These are phyloP conservation scores for Triops longicaudatus DNA, from an alignment of 1,140 invertebrate genomes.

Conservation along the genomic window DNA sequence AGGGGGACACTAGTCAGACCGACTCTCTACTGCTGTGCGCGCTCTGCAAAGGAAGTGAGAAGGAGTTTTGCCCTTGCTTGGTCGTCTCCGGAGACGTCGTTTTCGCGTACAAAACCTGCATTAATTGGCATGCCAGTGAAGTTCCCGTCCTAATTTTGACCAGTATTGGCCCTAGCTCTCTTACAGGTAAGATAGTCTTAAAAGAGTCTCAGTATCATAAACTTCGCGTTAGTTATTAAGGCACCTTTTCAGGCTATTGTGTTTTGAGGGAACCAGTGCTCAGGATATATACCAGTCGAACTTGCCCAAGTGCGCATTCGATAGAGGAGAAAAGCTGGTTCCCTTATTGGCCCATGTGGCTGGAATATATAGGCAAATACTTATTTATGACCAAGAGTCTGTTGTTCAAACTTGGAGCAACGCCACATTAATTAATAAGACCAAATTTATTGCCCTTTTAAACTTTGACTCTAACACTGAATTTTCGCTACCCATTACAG, in stretches of 20 bases:
- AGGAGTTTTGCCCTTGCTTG: constrained; percentile 8
- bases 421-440: not conserved
- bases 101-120: constrained; percentile 14
- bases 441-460: no score
- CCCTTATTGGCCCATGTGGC: not conserved
- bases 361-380: not conserved
- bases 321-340: not conserved
- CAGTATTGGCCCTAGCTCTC: not conserved
- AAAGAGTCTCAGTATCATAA: not conserved
- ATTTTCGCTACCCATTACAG: no score
- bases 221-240: not conserved
- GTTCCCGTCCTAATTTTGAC: not conserved
- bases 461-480: no score
- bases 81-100: constrained; percentile 13
- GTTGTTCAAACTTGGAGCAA: not conserved
- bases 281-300: not conserved
- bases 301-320: constrained; percentile 1
- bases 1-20: not conserved
- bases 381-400: not conserved
- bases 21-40: not conserved
- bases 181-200: not conserved
- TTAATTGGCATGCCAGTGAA: not conserved
- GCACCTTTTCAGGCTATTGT: not conserved
- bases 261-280: not conserved
- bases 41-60: not conserved